Evolutionary conservation across 2,797 vertebrate species (phyloP).

Genomic region (Acanthurus tractus): DNA sequence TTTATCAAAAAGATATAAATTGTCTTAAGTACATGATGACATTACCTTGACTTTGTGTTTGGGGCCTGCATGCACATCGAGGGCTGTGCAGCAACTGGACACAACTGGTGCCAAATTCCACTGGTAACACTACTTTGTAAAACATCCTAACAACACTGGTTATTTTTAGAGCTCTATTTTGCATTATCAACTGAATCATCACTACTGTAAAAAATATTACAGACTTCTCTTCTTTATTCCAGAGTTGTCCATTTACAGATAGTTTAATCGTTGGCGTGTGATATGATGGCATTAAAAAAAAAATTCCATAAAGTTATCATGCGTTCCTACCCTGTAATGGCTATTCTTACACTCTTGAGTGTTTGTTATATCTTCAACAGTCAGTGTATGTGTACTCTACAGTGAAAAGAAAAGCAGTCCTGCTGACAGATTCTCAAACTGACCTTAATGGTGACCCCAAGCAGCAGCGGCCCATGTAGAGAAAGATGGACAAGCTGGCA

Average conservation of each 20-base stretch:
- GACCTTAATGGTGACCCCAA: conserved; percentile 78
- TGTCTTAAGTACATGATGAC: no score
- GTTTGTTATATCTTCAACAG: conserved; percentile 51
- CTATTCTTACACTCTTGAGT: conserved; percentile 40
- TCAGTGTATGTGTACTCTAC: conserved; percentile 50
- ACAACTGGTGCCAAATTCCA: no score
- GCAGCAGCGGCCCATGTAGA: conserved; percentile 73
- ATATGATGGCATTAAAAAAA: conserved; percentile 26
- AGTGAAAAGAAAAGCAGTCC: conserved; percentile 69
- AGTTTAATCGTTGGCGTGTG: conserved; percentile 5
- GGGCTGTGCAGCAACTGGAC: no score
- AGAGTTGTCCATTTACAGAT: conserved; percentile 21
- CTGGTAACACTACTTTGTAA: no score
- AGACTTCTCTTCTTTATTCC: not conserved
- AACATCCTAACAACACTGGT: no score
- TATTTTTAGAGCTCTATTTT: no score
- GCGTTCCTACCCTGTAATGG: conserved; percentile 4
- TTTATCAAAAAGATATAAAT: no score
- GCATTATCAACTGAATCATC: not conserved
- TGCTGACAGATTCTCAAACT: conserved; percentile 74
- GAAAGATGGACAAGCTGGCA: conserved; percentile 79
- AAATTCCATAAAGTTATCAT: conserved; percentile 30
- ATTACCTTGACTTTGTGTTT: no score
- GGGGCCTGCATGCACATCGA: no score
- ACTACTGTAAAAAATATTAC: not conserved